Evolutionary conservation across 2,888 invertebrate species (phyloP), one percentile per base, ranked within the genome.

Genomic region (Chloromyia formosa): DNA sequence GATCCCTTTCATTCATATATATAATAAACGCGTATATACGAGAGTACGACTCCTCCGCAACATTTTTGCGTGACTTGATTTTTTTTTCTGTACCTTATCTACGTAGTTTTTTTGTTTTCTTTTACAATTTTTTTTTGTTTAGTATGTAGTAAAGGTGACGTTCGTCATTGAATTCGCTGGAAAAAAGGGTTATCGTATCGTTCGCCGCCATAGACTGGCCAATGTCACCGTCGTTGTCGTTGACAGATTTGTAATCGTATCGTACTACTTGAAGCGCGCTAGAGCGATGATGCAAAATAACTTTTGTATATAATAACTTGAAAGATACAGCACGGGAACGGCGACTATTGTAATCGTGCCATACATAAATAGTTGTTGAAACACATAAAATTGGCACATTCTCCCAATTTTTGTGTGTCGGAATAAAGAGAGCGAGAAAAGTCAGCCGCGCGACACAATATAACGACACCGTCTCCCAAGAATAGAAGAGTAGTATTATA

Each of bases 1-100:
- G 40, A 71, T 71, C 71, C 71, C 58, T 71, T 69, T 71, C 71
- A 58, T 71, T 40, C 58, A 58, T 12, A 56, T 40, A 35, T 35
- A 35, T 35, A 35, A 35, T 35, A 35, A 35, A 35, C 27, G 27
- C 27, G 27, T 35, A 7, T 35, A 35, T 35, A 35, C 7, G 27
- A 35, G 27, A 35, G 7, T 35, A 4, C 27, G 71, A 42, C 58
- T 58, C 23, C 66, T 66, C 66, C 66, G 10, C 62, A 35, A 35
- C 23, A 35, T 9, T 62, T 61, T 62, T 62, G 40, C 60, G 23
- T 60, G 27, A 35, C 27, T 35, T 18, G 22, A 45, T 49, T 23
- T 66, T 66, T 66, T 40, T 64, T 49, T 35, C 7, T 35, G 27
- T 35, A 7, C 27, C 27, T 35, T 35, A 35, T 35, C 27, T 35